Conservation (phyloP, 35 echinoderm and acorn worm species). For the Nesometra sesokonis region DNA sequence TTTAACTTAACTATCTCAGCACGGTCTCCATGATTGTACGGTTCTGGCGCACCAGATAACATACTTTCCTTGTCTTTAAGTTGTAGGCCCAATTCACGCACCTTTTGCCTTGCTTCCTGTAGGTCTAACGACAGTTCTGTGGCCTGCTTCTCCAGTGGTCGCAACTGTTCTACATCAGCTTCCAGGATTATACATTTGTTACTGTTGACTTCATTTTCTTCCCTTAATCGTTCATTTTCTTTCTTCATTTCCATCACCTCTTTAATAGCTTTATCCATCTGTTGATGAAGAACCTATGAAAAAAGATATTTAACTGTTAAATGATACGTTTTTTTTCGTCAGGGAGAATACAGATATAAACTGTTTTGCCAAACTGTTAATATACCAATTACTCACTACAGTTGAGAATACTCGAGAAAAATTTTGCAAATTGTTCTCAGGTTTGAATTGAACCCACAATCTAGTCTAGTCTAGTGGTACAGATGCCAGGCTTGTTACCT, state of each 20-base stretch:
- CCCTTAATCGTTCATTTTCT: neutral
- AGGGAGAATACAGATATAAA: too few relatives aligned
- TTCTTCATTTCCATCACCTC: neutral
- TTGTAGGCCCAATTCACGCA: neutral
- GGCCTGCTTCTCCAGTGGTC: neutral
- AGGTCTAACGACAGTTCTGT: neutral
- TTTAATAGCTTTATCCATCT: neutral
- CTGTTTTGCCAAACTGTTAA: too few relatives aligned
- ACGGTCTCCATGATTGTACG: neutral
- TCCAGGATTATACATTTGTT: neutral
- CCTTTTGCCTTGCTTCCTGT: neutral
- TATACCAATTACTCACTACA: too few relatives aligned
- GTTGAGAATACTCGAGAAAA: too few relatives aligned
- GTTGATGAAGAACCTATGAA: neutral
- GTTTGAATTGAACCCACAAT: too few relatives aligned
- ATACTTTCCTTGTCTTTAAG: neutral
- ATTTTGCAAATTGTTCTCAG: too few relatives aligned
- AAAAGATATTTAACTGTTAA: neutral
- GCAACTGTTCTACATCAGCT: neutral
- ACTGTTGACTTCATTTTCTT: neutral
- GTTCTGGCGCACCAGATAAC: neutral
- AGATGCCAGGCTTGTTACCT: too few relatives aligned
- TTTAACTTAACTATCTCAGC: neutral
- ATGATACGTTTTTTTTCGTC: too few relatives aligned
- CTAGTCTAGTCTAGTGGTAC: too few relatives aligned